Evolutionary conservation across 2,797 vertebrate genomes (phyloP), one percentile per base, ranked within the genome.

Genomic region (Allochrocebus solatus): DNA sequence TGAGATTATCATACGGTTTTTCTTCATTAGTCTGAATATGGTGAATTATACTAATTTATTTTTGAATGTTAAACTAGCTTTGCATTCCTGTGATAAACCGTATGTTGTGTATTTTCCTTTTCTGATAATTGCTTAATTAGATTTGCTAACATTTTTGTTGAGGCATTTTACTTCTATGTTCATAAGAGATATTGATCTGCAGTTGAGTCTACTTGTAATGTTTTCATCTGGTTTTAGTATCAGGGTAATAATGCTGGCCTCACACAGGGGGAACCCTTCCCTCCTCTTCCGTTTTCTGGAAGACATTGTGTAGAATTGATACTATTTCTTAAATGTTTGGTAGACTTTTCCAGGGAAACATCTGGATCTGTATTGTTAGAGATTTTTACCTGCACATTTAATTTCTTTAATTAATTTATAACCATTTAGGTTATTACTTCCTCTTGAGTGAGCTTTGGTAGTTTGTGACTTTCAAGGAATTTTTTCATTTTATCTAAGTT

Each of bases 181-280:
- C 21, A 55, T 64, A 12, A 86, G 28, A 16, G 13, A 61, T 83
- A 39, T 70, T 84, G 61, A 67, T 67, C 33, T 79, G 53, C 61
- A 79, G 57, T 94, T 83, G 14, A 59, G 86, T 75, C 93, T 91
- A 59, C 41, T 89, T 92, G 16, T 57, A 41, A 8, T 96, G 72
- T 82, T 64, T 94, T 74, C 28, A 3, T 75, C 61, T 84, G 57
- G 33, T 95, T 82, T 96, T 74, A 43, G 13, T 92, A 86, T 67
- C 21, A 46, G 28, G 26, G 12, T 78, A 75, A 39, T 86, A 84
- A 50, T 95, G 30, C 24, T 70, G 64, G 41, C 39, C 48, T 74
- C 30, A 39, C 86, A 61, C 89, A 87, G 67, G 92, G 43, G 6
- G 67, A 86, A 57, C 17, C 30, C 39, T 83, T 94, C n/a, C 8